Base-by-base conservation (phyloP, 2,888 invertebrate species). In the Marronus borbonicus region DNA sequence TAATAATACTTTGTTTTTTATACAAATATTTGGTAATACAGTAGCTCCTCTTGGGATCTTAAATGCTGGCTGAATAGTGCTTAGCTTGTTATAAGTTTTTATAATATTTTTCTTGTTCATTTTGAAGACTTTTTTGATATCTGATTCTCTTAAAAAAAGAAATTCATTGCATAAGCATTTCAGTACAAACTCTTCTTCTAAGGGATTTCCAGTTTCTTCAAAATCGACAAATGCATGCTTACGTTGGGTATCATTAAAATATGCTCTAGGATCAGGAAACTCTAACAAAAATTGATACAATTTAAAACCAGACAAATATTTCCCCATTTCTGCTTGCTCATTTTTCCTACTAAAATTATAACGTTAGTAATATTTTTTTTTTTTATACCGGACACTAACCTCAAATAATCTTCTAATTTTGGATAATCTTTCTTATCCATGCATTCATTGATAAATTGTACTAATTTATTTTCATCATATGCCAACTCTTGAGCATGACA, bases 351-450 rank as follows among this genome's bases (percentile, higher is more conserved):
- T 87, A 68, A 17, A 49, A 83, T 31, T 24, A 44, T 39, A 66
- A 1, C 0, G 12, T 39, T 49, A 17, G 10, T 58, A 52, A 24
- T 31, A 17, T 76, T n/a, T 64, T 55, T 39, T 55, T 39, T 68
- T 20, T 20, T 17, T 20, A 12, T 20, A 20, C 20, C 2, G 4
- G 2, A 4, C 5, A 74, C 62, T 55, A 84, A 86, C 87, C 85
- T 86, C 60, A 86, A 78, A 83, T 87, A 88, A n/a, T 87, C 86
- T 62, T 86, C 83, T 83, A 86, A 85, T 0, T 87, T 86, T 52
- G 88, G 88, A 83, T 86, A 88, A 79, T 86, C 84, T 74, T 84
- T 82, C 7, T 84, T 84, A 52, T 86, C 86, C 8, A 87, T 76
- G 31, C 86, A 85, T 66, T 84, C 77, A 69, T 84, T 81, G 1